phyloP scores from a whole-genome alignment of 1,140 invertebrate genomes.

The Heliconius congener region DNA sequence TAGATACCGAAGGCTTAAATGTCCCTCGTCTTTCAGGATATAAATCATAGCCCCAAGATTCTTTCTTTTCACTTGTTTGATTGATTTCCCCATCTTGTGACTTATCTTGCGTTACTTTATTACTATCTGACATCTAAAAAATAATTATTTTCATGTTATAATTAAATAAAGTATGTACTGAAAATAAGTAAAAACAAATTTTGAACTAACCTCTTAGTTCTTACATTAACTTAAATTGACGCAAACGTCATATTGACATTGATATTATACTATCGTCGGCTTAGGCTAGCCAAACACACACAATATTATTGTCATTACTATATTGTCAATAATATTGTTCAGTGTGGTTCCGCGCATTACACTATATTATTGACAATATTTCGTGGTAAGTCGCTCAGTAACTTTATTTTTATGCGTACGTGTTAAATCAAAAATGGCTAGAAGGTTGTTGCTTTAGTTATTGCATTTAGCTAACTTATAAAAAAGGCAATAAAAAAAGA shows the following conservation, averaged over 20 bases:
- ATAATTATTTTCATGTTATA: not conserved
- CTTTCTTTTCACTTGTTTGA: constrained; percentile 36
- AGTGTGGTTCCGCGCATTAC: too few relatives aligned
- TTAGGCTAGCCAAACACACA: too few relatives aligned
- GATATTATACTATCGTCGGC: not conserved
- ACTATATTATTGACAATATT: too few relatives aligned
- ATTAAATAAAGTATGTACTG: not conserved
- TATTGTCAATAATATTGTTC: too few relatives aligned
- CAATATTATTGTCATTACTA: too few relatives aligned
- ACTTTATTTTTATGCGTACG: too few relatives aligned
- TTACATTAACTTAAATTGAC: not conserved
- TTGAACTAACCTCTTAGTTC: not conserved
- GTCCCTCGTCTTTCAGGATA: constrained; percentile 91
- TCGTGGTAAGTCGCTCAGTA: too few relatives aligned
- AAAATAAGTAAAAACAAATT: constrained; percentile 1
- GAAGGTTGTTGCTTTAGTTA: too few relatives aligned
- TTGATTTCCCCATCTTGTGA: constrained; percentile 25
- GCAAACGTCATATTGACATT: not conserved
- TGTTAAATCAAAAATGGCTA: too few relatives aligned
- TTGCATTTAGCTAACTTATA: too few relatives aligned
- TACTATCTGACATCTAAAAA: constrained; percentile 6
- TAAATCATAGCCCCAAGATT: constrained; percentile 89
- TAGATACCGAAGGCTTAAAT: constrained; percentile 81
- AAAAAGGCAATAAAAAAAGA: too few relatives aligned
- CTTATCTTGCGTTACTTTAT: not conserved